Conservation (phyloP, 2,113 vertebrate genomes). For the Panthera leo region DNA sequence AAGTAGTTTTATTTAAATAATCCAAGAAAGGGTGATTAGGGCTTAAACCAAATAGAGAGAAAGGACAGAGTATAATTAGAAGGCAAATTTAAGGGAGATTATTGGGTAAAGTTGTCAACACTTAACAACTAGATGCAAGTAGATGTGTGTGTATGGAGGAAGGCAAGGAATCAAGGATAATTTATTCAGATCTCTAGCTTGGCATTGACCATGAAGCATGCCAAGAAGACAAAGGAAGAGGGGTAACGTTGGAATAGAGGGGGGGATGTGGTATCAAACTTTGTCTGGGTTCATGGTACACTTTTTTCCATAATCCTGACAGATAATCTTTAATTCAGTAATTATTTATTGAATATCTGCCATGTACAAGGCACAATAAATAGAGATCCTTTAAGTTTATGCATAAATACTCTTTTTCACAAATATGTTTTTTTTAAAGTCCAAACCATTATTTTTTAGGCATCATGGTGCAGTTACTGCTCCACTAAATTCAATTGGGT, state of each 20-base stretch:
- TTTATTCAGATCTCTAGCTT: not conserved
- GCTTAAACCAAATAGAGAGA: not conserved
- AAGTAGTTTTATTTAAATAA: conserved; percentile 28
- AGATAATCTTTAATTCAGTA: not conserved
- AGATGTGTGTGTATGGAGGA: not conserved
- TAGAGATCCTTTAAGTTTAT: not conserved
- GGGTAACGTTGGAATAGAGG: not conserved
- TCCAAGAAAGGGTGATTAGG: not conserved
- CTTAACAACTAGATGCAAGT: not conserved
- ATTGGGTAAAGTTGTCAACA: not conserved
- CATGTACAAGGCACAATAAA: not conserved
- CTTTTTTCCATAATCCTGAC: not conserved
- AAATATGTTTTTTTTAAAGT: not conserved
- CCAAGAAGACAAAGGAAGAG: too few species aligned
- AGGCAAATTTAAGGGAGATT: not conserved
- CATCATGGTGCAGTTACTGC: not conserved
- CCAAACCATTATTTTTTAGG: conserved; percentile 25
- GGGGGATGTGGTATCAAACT: not conserved
- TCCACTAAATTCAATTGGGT: not conserved
- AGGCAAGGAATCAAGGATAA: not conserved
- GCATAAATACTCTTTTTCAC: not conserved
- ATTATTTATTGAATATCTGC: conserved; percentile 18
- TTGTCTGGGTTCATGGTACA: not conserved
- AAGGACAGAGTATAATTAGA: not conserved
- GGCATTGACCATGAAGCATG: not conserved